A percentile compares a stretch with the other conserved stretches of the same genome.
phyloP scores from a whole-genome alignment of 2,888 invertebrate genomes.

The Octodonta nipae region DNA sequence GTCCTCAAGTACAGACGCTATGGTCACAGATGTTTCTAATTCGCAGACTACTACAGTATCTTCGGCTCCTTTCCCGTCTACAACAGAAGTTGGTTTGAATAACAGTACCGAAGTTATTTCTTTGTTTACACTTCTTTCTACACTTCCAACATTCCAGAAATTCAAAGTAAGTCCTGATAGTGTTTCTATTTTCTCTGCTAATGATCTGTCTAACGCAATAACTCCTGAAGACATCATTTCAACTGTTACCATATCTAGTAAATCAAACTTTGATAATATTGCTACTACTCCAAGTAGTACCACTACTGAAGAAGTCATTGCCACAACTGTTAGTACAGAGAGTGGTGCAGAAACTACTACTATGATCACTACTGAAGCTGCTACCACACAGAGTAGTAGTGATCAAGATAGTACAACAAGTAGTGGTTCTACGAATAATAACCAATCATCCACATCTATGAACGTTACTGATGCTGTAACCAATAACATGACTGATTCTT shows the following conservation, averaged over 20 bases:
- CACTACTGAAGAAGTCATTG: conserved; percentile 10
- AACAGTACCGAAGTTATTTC: conserved; percentile 33
- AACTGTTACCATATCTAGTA: conserved; percentile 40
- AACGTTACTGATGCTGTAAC: conserved; percentile 7
- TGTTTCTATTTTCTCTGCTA: conserved; percentile 31
- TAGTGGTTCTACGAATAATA: conserved; percentile 1
- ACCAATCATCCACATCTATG: conserved; percentile 4
- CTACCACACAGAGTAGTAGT: conserved; percentile 9
- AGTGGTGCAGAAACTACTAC: conserved; percentile 4
- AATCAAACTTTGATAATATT: conserved; percentile 31
- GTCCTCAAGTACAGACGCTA: not conserved
- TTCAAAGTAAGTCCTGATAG: conserved; percentile 34
- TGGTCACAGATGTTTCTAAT: conserved; percentile 2
- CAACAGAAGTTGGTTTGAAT: conserved; percentile 35
- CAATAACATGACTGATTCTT: conserved; percentile 10
- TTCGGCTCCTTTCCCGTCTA: conserved; percentile 32
- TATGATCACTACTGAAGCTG: conserved; percentile 11
- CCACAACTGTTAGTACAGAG: conserved; percentile 8
- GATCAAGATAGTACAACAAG: conserved; percentile 6
- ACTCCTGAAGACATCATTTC: conserved; percentile 42
- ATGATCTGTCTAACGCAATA: conserved; percentile 32
- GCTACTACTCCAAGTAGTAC: conserved; percentile 17
- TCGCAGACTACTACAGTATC: conserved; percentile 6
- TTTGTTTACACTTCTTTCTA: conserved; percentile 14
- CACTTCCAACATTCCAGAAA: conserved; percentile 22